Evolutionary conservation across 2,113 vertebrate species (phyloP), one percentile per base, ranked within the genome.

Genomic region (Piprites chloris): DNA sequence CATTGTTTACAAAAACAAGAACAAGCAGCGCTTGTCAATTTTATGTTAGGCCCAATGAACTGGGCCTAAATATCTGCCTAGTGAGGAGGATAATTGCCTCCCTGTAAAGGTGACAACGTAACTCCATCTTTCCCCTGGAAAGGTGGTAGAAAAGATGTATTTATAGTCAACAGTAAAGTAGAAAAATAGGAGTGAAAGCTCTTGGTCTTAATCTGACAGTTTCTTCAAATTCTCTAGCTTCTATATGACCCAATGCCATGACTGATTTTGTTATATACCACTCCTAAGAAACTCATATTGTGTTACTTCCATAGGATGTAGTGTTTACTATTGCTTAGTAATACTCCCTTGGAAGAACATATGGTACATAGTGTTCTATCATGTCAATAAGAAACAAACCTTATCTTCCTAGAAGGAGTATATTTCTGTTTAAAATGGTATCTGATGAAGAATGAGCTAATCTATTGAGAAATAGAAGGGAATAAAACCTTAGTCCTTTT

Each of bases 381-480:
- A 73, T 62, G 77, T 95, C 91, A 81, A 55, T 92, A 68, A 78
- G 75, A 72, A 62, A 83, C 74, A 81, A 97, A 96, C 42, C 7
- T 35, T 71, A 59, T 49, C 76, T 92, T 94, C 96, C 90, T 95
- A 94, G 92, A 96, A 83, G 67, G 75, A 91, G 21, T 89, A 53
- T 90, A 85, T 93, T 97, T 97, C 65, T 79, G 88, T 97, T 97
- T 94, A 88, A 95, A 97, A 96, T 94, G 77, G 63, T 94, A 66
- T 92, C 67, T 97, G 95, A 97, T 90, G 94, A 97, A 93, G 69
- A 96, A 96, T 92, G 90, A 97, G 89, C 74, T 93, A 92, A 80
- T 96, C 74, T 95, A 33, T 86, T 95, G 93, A 94, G 91, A 95
- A 93, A 93, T 87, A 95, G 82, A 89, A 94, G 49, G 83, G 88